phyloP scores from a whole-genome alignment of 2,113 vertebrate genomes.

The Melanerpes aurifrons region DNA sequence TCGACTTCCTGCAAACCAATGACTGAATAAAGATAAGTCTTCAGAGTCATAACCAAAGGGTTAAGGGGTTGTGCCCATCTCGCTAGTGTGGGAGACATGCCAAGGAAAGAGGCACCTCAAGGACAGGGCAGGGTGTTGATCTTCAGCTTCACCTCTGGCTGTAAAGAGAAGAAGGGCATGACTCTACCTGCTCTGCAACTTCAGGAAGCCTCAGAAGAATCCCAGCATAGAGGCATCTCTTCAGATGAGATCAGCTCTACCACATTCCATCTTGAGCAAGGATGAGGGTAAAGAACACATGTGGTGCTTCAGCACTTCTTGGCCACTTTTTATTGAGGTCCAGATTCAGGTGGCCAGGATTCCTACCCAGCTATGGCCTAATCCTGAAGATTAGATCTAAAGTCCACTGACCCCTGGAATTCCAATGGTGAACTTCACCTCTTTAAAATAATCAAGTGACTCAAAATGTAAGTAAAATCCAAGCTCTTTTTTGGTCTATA shows the following conservation, averaged over 20 bases:
- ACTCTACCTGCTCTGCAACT: background rate
- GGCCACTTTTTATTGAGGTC: background rate
- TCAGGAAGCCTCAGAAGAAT: background rate
- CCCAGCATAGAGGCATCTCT: rapidly evolving
- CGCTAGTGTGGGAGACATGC: background rate
- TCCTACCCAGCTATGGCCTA: background rate
- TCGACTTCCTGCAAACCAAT: conserved; percentile 63
- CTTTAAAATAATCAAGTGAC: background rate
- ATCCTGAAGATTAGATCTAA: background rate
- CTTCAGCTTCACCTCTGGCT: background rate
- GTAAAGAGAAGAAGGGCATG: background rate
- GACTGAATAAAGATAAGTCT: conserved; percentile 40
- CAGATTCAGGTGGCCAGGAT: background rate
- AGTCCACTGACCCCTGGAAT: background rate
- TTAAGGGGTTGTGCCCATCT: conserved; percentile 49
- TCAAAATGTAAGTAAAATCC: background rate
- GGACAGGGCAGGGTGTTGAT: background rate
- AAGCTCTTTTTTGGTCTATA: background rate
- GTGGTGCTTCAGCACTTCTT: background rate
- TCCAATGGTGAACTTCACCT: background rate
- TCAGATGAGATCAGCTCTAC: background rate
- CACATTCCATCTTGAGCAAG: background rate
- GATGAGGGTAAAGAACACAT: background rate
- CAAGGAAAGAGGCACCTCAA: conserved; percentile 12
- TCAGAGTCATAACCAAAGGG: conserved; percentile 30